These are phyloP conservation scores for Gorsachius magnificus DNA, from an alignment of 2,797 vertebrate species.

Conservation along the genomic window DNA sequence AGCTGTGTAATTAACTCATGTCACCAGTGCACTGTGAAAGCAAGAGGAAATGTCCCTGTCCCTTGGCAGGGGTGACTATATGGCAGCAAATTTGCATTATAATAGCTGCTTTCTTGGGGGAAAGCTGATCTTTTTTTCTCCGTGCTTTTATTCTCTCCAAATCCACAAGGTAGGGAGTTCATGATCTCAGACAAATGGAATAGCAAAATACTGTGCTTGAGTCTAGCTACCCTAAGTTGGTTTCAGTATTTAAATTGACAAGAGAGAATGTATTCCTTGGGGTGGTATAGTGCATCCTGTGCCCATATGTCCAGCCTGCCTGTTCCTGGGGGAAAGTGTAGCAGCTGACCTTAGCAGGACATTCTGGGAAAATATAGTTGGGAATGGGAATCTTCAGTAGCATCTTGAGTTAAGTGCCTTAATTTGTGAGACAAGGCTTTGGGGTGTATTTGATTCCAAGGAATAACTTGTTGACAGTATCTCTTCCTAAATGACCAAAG, in stretches of 20 bases:
- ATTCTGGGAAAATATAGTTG: neutral
- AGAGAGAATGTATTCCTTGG: neutral
- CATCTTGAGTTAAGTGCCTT: neutral
- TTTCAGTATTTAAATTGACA: neutral
- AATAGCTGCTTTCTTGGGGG: neutral
- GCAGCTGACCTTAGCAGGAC: neutral
- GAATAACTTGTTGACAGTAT: neutral
- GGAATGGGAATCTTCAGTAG: neutral
- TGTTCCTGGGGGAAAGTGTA: neutral
- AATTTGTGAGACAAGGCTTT: neutral
- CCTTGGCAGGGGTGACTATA: neutral
- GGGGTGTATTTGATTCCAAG: neutral
- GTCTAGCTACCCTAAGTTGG: neutral
- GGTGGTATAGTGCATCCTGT: neutral
- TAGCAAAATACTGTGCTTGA: neutral
- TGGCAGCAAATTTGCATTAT: slow-evolving; percentile 20
- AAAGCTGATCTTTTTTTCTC: neutral
- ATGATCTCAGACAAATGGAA: neutral
- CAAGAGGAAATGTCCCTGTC: neutral
- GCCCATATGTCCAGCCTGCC: neutral
- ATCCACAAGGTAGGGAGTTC: neutral
- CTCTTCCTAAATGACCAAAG: neutral
- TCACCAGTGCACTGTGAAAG: slow-evolving; percentile 1
- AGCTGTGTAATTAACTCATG: slow-evolving; percentile 39
- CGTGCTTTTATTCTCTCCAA: neutral